Evolutionary conservation across 2,888 invertebrate species (phyloP).

Genomic region (Blastobasis adustella): DNA sequence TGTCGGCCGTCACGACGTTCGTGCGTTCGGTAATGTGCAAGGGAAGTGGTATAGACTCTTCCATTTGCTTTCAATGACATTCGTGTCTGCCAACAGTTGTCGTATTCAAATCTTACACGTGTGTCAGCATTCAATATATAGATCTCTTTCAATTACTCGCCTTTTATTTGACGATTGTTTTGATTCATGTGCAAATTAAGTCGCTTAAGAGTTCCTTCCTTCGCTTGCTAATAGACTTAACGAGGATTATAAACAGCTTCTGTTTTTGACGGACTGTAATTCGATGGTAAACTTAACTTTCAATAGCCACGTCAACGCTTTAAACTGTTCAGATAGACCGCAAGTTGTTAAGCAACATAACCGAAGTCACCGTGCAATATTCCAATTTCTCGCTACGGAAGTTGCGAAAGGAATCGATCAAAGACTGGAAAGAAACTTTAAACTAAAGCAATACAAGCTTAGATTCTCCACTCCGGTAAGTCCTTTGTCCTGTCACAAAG

Average conservation of each 20-base stretch:
- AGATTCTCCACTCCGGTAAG: slow-evolving; percentile 20
- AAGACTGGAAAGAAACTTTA: slow-evolving; percentile 19
- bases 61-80: slow-evolving; percentile 6
- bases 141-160: too few relatives aligned
- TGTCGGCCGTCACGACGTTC: slow-evolving; percentile 53
- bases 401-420: slow-evolving; percentile 6
- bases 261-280: too few relatives aligned
- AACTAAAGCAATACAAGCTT: slow-evolving; percentile 41
- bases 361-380: too few relatives aligned
- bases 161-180: too few relatives aligned
- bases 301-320: too few relatives aligned
- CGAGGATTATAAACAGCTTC: too few relatives aligned
- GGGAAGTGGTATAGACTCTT: slow-evolving; percentile 20
- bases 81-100: background rate
- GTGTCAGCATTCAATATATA: background rate
- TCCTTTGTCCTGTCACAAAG: slow-evolving; percentile 40
- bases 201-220: too few relatives aligned
- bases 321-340: too few relatives aligned
- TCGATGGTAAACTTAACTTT: too few relatives aligned
- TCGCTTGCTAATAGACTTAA: too few relatives aligned
- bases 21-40: slow-evolving; percentile 32
- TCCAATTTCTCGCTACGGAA: background rate
- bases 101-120: slow-evolving; percentile 1
- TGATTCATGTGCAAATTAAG: too few relatives aligned
- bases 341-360: too few relatives aligned